Evolutionary conservation across 2,888 invertebrate species (phyloP), one percentile per base, ranked within the genome.

Genomic region (Frankliniella fusca): DNA sequence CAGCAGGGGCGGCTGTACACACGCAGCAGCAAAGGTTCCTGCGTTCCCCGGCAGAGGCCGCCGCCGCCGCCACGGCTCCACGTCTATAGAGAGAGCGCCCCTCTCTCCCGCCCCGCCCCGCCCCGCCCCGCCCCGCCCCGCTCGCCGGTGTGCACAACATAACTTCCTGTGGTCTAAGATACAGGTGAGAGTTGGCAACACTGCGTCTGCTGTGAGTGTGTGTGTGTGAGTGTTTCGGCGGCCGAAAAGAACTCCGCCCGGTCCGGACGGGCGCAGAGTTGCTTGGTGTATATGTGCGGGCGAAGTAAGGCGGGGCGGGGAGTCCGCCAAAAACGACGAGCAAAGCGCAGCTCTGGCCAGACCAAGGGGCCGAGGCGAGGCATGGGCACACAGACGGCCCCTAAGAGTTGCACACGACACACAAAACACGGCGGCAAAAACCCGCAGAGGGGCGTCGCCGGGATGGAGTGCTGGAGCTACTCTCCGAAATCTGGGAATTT

Each of bases 81-180:
- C 38, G 38, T 38, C 38, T 54, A 54, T 54, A 54, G 54, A 54
- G 54, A 54, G 38, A 38, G 38, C 38, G 38, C 38, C 38, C 38
- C 38, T 38, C 38, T 38, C 38, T 38, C 38, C 5, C 38, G 3
- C 38, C 38, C 38, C 38, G 38, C 38, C 38, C 38, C 38, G 38
- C 38, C 38, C 38, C 38, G 38, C 38, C 38, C 38, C 38, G 38
- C 38, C 38, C 38, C 38, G 38, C 38, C 38, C 38, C 38, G 38
- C 38, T 5, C 38, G 38, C 38, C 38, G 38, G 38, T 38, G 38
- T 38, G 38, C 38, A 38, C 38, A 38, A 76, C 12, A 76, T 76
- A 23, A 76, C 70, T 76, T 76, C 70, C 70, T 76, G 70, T 76
- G 70, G 70, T 76, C 70, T 76, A 76, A 23, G 70, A 38, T 38